Evolutionary conservation across 2,888 invertebrate genomes (phyloP), one percentile per base, ranked within the genome.

Genomic region (Spodoptera picta): DNA sequence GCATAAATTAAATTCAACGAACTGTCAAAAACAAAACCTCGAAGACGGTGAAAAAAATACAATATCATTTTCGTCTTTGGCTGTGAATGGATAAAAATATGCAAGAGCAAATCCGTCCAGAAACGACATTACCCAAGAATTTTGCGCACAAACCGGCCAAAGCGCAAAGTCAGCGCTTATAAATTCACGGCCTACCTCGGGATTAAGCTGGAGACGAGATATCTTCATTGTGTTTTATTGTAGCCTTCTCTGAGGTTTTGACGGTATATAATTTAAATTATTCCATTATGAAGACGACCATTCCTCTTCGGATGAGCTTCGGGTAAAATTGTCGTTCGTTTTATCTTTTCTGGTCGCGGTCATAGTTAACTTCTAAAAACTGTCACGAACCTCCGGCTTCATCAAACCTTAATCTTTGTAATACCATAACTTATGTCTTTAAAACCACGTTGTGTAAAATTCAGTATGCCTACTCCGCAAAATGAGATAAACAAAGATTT

Each of bases 221-320:
- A 85, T 84, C 85, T 82, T 82, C 82, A 82, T 84, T 86, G 84
- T 87, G 85, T 87, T 90, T 90, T 90, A 91, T 90, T 90, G 85
- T 87, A 82, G 84, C 79, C 76, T 83, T 77, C 84, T 77, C 77
- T 74, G 81, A 81, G 84, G 80, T 86, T 85, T 81, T 77, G 78
- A 80, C 85, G 90, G 87, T 84, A 88, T 88, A 87, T 87, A 87
- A 88, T 88, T 90, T 85, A 89, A 90, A 89, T 90, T 89, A 90
- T 89, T 89, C 85, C 86, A 89, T 89, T 87, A 88, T 82, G 82
- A 80, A 82, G 83, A 82, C 80, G 71, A 74, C 82, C 81, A 77
- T 80, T 82, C 74, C 69, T 73, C 60, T 69, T 69, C 49, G 73
- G 69, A 69, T 73, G 73, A 73, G 73, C 66, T 70, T 61, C 61